Evolutionary conservation across 1,140 invertebrate genomes (phyloP).

Genomic region (Lepidurus arcticus): DNA sequence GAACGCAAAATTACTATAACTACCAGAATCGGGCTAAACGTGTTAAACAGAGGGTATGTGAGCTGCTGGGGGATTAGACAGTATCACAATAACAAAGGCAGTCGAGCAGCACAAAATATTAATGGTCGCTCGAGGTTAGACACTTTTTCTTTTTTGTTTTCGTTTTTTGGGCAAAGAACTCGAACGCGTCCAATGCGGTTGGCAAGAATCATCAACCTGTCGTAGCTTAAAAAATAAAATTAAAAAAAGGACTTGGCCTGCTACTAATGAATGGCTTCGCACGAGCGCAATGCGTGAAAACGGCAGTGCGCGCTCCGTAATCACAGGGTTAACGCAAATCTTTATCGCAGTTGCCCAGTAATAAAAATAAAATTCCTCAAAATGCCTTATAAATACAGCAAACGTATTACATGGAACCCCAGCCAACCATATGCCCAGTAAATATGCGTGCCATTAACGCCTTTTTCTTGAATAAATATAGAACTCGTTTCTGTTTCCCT

Average conservation of each 20-base stretch:
- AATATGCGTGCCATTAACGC: slow-evolving; percentile 19
- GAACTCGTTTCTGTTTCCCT: not conserved
- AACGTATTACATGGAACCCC: not conserved
- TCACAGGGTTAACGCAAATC: slow-evolving; percentile 12
- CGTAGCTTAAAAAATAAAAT: not conserved
- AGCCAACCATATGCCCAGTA: not conserved
- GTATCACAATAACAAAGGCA: too few relatives aligned
- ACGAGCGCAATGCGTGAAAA: slow-evolving; percentile 17
- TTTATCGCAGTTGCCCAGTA: not conserved
- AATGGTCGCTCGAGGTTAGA: too few relatives aligned
- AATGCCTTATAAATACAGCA: slow-evolving; percentile 1
- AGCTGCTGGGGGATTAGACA: too few relatives aligned
- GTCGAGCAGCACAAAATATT: too few relatives aligned
- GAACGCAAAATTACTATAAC: not conserved
- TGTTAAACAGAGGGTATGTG: not conserved
- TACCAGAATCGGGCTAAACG: slow-evolving; percentile 4
- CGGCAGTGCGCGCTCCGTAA: slow-evolving; percentile 12
- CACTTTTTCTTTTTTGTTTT: not conserved
- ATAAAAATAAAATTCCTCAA: slow-evolving; percentile 1
- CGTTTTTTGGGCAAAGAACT: not conserved
- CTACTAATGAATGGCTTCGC: slow-evolving; percentile 17
- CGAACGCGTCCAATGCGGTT: not conserved
- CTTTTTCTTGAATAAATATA: slow-evolving; percentile 17
- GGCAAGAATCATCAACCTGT: not conserved
- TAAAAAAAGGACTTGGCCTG: not conserved